A percentile compares a stretch with the other conserved stretches of the same genome.
phyloP scores from a whole-genome alignment of 1,140 invertebrate species.

The Drosophila santomea region DNA sequence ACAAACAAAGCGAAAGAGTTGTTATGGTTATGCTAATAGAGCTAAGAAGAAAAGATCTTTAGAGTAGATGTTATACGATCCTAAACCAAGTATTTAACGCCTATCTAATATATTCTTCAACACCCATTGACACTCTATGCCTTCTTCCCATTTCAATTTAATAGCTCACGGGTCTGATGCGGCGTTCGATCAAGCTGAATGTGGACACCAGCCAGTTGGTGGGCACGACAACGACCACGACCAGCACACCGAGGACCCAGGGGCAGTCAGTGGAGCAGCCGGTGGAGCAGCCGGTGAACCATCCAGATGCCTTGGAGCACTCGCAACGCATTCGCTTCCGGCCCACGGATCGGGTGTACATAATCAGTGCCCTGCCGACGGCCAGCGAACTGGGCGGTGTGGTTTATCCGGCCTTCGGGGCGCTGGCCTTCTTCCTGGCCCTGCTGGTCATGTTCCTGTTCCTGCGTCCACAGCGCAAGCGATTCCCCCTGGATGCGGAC shows the following conservation, averaged over 20 bases:
- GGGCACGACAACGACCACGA: conserved; percentile 31
- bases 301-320: not conserved
- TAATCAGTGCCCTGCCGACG: conserved; percentile 68
- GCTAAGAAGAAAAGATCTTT: not conserved
- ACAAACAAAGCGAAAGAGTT: too few species aligned
- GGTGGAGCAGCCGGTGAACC: not conserved
- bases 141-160: not conserved
- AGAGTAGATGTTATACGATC: not conserved
- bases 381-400: conserved; percentile 68
- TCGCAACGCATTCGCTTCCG: conserved; percentile 13
- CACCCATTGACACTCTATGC: not conserved
- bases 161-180: conserved; percentile 76
- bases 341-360: conserved; percentile 72
- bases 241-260: not conserved
- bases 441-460: conserved; percentile 76
- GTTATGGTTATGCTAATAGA: too few species aligned
- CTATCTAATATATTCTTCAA: not conserved
- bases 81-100: too few species aligned
- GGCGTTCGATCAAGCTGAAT: conserved; percentile 74
- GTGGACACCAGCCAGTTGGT: conserved; percentile 75
- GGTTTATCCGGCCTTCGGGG: conserved; percentile 73
- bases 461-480: conserved; percentile 72
- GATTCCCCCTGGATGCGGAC: conserved; percentile 38
- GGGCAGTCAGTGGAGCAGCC: not conserved
- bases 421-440: conserved; percentile 68